Evolutionary conservation across 1,140 invertebrate genomes (phyloP).

Genomic region (Telenomus remus): DNA sequence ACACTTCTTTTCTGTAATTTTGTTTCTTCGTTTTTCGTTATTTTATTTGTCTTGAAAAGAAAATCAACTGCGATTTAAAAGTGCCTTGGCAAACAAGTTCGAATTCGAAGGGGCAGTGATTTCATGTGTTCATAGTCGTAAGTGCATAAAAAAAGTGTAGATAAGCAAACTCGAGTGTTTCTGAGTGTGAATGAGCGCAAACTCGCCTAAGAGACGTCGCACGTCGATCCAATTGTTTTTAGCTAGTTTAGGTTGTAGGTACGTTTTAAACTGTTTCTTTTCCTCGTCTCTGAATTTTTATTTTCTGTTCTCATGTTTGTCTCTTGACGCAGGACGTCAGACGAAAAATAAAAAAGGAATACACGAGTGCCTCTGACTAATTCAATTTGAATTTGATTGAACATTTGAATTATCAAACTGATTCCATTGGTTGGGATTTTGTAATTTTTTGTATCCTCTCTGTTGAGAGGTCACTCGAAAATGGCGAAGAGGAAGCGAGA

Average conservation of each 20-base stretch:
- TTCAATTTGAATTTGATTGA: too few species aligned
- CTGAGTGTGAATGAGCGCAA: slow-evolving; percentile 44
- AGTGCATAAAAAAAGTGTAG: slow-evolving; percentile 66
- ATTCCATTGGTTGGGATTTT: slow-evolving; percentile 38
- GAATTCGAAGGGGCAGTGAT: slow-evolving; percentile 74
- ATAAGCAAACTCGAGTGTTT: slow-evolving; percentile 38
- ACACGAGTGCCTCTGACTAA: slow-evolving; percentile 38
- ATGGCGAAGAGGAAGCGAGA: slow-evolving; percentile 55
- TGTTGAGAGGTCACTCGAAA: slow-evolving; percentile 52
- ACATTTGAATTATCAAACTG: too few species aligned
- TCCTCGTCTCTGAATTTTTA: slow-evolving; percentile 40
- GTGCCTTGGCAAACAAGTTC: slow-evolving; percentile 73
- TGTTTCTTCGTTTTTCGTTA: slow-evolving; percentile 23
- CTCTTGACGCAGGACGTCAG: slow-evolving; percentile 74
- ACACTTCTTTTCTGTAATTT: not conserved
- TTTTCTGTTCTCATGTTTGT: slow-evolving; percentile 60
- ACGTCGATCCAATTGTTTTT: slow-evolving; percentile 61
- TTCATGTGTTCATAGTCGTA: slow-evolving; percentile 77
- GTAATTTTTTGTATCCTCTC: slow-evolving; percentile 41
- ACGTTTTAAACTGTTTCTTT: slow-evolving; percentile 58
- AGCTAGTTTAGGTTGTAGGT: slow-evolving; percentile 64
- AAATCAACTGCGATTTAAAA: slow-evolving; percentile 60
- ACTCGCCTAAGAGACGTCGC: slow-evolving; percentile 37
- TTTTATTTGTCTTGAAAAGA: too few species aligned
- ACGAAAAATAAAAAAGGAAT: slow-evolving; percentile 12